Evolutionary conservation across 2,797 vertebrate species (phyloP), one percentile per base, ranked within the genome.

Genomic region (Jordanella pulchra): DNA sequence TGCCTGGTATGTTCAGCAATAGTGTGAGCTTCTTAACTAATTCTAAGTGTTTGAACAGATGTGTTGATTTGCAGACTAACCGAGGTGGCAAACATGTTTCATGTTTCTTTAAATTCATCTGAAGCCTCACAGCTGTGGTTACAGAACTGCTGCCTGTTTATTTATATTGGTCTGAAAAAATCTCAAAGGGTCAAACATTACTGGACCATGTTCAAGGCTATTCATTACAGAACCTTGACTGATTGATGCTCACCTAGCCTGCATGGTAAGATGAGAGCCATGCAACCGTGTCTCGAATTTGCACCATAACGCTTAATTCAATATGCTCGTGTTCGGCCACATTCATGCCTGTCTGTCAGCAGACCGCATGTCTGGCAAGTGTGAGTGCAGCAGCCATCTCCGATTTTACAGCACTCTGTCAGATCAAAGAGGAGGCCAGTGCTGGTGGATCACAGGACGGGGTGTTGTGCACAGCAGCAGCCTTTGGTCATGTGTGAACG

Each of bases 21-120:
- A 86, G 81, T 55, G 32, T 58, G 75, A 85, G 78, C 74, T 67
- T 81, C 85, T 84, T 92, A 94, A 95, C 89, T 94, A 92, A 94
- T 94, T 95, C 74, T 32, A 90, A 94, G 66, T 56, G 74, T 75
- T 87, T 86, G 44, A 78, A 65, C 94, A 95, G 89, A 93, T 92
- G 91, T 79, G 72, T 66, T 70, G 65, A 42, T 27, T 58, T 56
- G 23, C 32, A 68, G 69, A 50, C 45, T 51, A 64, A 32, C 71
- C 2, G 28, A 61, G 9, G 56, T 28, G 15, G 14, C 65, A 54
- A 42, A 47, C 17, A 25, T 51, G 27, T 27, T 28, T 69, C 48
- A 39, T 39, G 28, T 65, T 7, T 48, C 50, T 7, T 12, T 56
- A 53, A 35, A 63, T 30, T 55, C 23, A 6, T 53, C 67, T 58